Evolutionary conservation across 2,797 vertebrate genomes (phyloP), one percentile per base, ranked within the genome.

Genomic region (Simalia tracyae): DNA sequence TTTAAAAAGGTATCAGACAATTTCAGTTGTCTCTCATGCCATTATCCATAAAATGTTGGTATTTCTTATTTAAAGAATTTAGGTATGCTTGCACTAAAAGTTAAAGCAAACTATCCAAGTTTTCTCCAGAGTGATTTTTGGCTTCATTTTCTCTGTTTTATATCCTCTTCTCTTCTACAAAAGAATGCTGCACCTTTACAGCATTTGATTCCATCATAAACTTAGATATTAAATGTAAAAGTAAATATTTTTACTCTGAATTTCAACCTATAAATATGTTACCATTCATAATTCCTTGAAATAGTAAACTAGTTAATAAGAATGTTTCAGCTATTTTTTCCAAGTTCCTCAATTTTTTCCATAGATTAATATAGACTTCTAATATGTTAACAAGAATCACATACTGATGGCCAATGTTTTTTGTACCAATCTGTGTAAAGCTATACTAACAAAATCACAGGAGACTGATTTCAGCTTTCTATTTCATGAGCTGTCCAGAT

Each of bases 11-110:
- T 57, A 89, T 63, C 50, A 15, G 42, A 84, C 66, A 89, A 89
- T 63, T 64, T 93, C 89, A 86, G 50, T 66, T 72, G 90, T 26
- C 50, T 90, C 57, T 90, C 22, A n/a, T 86, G 26, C 26, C 84
- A 87, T 54, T 46, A 84, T 84, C 64, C 59, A 28, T 56, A 91
- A 81, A 89, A 46, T 3, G 50, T 19, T 93, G 59, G 66, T 76
- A 50, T 87, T 91, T 76, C 66, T 86, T 89, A 66, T 87, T 93
- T 89, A 66, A 91, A 91, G 28, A 56, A 81, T 57, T 72, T 36
- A 59, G 59, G 66, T 89, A 89, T 93, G 87, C 89, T 91, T 93
- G 92, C 14, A 66, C 57, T 89, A 61, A 19, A 31, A 19, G 66
- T 85, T 89, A 89, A 87, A 93, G 84, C 84, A 91, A 91, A 89